These are phyloP conservation scores for Origma solitaria DNA, from an alignment of 2,113 vertebrate genomes.

Conservation along the genomic window DNA sequence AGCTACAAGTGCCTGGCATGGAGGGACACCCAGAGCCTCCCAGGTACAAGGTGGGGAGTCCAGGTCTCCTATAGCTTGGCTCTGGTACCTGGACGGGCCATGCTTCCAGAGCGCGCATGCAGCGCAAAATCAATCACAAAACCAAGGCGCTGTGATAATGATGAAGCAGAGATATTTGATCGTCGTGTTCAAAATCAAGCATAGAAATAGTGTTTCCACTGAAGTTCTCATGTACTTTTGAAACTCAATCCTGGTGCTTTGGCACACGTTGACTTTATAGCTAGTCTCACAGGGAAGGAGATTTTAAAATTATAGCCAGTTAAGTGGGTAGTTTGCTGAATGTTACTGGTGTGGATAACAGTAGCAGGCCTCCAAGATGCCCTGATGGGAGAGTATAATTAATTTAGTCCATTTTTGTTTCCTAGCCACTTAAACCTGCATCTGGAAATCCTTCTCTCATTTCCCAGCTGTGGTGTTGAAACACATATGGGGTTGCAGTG, in stretches of 20 bases:
- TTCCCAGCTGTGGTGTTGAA: conserved; percentile 50
- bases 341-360: conserved; percentile 54
- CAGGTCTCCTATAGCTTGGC: not conserved
- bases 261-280: conserved; percentile 67
- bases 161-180: not conserved
- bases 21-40: not conserved
- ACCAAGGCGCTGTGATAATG: not conserved
- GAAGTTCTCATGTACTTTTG: conserved; percentile 33
- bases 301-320: conserved; percentile 66
- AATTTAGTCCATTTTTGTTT: conserved; percentile 46
- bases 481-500: not conserved
- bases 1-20: not conserved
- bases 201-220: not conserved
- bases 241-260: conserved; percentile 48
- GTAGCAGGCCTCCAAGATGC: conserved; percentile 50
- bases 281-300: conserved; percentile 58
- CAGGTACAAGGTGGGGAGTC: not conserved
- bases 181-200: not conserved
- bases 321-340: conserved; percentile 53
- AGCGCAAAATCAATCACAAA: not conserved
- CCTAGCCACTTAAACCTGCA: conserved; percentile 53
- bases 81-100: fast-evolving
- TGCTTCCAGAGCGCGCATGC: fast-evolving
- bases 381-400: conserved; percentile 36
- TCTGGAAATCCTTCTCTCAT: conserved; percentile 57